phyloP scores from a whole-genome alignment of 2,888 invertebrate genomes.

The Andrena flavipes region DNA sequence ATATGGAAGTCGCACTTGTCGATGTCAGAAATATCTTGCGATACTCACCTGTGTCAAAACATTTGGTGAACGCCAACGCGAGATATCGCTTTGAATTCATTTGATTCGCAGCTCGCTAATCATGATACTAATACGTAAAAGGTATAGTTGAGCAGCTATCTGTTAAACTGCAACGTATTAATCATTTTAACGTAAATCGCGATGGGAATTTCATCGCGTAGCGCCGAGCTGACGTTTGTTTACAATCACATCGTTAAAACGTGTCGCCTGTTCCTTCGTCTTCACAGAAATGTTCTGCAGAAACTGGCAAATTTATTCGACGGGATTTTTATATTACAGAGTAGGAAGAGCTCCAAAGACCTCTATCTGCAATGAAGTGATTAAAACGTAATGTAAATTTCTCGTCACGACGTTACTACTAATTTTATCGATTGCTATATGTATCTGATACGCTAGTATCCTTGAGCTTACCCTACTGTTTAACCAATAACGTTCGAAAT shows the following conservation, averaged over 20 bases:
- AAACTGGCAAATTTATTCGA: background rate
- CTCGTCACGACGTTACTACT: background rate
- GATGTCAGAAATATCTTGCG: background rate
- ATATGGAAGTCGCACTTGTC: background rate
- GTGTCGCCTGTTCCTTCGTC: slow-evolving; percentile 3
- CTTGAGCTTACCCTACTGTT: slow-evolving; percentile 24
- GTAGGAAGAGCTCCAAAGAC: background rate
- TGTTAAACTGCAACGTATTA: slow-evolving; percentile 8
- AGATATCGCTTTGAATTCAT: slow-evolving; percentile 15
- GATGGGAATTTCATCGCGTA: background rate
- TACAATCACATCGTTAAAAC: slow-evolving; percentile 26
- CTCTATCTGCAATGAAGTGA: background rate
- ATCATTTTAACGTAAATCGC: slow-evolving; percentile 7
- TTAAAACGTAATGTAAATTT: slow-evolving; percentile 18
- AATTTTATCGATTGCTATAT: slow-evolving; percentile 51
- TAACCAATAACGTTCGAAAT: slow-evolving; percentile 32
- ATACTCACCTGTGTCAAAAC: slow-evolving; percentile 42
- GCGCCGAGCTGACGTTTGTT: slow-evolving; percentile 35
- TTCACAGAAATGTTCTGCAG: background rate
- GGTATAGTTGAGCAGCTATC: background rate
- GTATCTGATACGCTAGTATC: background rate
- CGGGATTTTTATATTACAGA: background rate
- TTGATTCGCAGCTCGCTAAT: slow-evolving; percentile 14
- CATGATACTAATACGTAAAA: slow-evolving; percentile 1
- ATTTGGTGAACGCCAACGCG: background rate